A percentile compares a stretch with the other conserved stretches of the same genome.
phyloP scores from a whole-genome alignment of 2,113 vertebrate genomes.

The Eonycteris spelaea region DNA sequence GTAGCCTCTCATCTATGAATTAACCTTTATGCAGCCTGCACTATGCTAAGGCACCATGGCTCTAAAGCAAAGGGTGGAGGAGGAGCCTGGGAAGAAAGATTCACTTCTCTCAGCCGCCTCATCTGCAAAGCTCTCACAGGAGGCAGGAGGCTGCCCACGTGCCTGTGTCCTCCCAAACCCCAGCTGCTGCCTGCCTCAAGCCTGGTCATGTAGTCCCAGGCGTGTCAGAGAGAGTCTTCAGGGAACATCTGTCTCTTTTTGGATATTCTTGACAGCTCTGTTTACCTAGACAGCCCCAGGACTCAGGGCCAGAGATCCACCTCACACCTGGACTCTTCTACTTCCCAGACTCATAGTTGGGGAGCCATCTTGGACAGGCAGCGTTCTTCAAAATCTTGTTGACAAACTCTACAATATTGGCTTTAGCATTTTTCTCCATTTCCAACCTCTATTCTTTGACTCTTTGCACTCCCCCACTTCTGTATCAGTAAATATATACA shows the following conservation, averaged over 20 bases:
- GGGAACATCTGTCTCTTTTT: constrained; percentile 43
- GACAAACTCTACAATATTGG: neutral
- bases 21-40: neutral
- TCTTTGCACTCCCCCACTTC: neutral
- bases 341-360: neutral
- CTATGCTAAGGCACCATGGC: neutral
- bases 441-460: neutral
- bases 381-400: neutral
- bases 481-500: neutral
- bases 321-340: constrained; percentile 11
- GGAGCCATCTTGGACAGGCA: neutral
- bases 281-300: constrained; percentile 23
- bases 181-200: constrained; percentile 47
- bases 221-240: neutral
- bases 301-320: neutral
- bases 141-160: constrained; percentile 55
- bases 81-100: constrained; percentile 18
- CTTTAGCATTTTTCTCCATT: neutral
- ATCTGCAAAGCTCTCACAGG: neutral
- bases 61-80: constrained; percentile 17
- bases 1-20: neutral
- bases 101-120: neutral
- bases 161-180: constrained; percentile 48
- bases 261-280: constrained; percentile 24
- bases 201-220: constrained; percentile 46